Evolutionary conservation across 1,140 invertebrate species (phyloP).

Genomic region (Psix sp.): DNA sequence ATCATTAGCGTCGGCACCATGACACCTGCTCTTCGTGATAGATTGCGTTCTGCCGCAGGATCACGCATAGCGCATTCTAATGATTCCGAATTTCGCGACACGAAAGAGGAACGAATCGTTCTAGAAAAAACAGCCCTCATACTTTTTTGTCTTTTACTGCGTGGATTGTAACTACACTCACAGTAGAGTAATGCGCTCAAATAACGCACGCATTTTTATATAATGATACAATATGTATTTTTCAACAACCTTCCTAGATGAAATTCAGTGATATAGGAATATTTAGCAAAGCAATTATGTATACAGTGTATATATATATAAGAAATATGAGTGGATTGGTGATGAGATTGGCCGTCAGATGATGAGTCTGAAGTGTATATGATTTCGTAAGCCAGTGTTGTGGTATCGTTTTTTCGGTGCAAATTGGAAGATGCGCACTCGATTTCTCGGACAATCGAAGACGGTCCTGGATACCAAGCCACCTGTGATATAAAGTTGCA

Average conservation of each 20-base stretch:
- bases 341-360: background rate
- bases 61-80: conserved; percentile 66
- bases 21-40: conserved; percentile 74
- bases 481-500: conserved; percentile 77
- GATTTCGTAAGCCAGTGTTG: conserved; percentile 32
- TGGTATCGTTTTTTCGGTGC: conserved; percentile 29
- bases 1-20: conserved; percentile 72
- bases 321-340: background rate
- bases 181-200: too few relatives aligned
- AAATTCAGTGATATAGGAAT: too few relatives aligned
- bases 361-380: conserved; percentile 17
- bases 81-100: conserved; percentile 73
- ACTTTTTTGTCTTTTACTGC: too few relatives aligned
- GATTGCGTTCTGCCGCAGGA: conserved; percentile 67
- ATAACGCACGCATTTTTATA: too few relatives aligned
- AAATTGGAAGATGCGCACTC: conserved; percentile 41
- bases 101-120: conserved; percentile 60
- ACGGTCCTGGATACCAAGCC: conserved; percentile 62
- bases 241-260: too few relatives aligned
- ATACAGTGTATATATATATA: too few relatives aligned
- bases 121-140: conserved; percentile 44
- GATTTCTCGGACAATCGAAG: conserved; percentile 59
- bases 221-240: too few relatives aligned
- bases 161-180: too few relatives aligned
- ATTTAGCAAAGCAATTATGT: too few relatives aligned